Evolutionary conservation across 2,113 vertebrate species (phyloP).

Genomic region (Sceloporus undulatus): DNA sequence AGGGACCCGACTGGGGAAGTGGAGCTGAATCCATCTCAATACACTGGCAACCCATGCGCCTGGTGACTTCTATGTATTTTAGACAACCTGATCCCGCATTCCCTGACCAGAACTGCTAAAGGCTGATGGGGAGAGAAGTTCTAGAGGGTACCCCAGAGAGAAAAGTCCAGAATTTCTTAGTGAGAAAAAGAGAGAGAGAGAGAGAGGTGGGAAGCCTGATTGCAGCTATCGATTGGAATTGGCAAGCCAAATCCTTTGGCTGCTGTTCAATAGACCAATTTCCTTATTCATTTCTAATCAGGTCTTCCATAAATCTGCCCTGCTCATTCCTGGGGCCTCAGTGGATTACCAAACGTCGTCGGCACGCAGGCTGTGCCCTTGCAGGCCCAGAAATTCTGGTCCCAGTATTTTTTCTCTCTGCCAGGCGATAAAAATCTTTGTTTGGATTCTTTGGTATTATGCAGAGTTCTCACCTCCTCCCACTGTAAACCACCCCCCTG

Average conservation of each 20-base stretch:
- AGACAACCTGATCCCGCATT: too few species aligned
- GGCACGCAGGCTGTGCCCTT: neutral
- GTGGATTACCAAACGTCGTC: neutral
- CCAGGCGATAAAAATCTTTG: neutral
- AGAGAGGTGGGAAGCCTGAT: neutral
- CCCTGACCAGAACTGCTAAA: too few species aligned
- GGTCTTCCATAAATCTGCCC: neutral
- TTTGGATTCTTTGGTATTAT: conserved; percentile 1
- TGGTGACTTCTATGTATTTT: too few species aligned
- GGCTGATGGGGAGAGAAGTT: too few species aligned
- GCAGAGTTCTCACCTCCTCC: neutral
- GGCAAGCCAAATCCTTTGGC: neutral
- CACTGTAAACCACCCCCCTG: neutral
- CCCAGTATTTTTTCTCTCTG: neutral
- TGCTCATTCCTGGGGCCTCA: neutral
- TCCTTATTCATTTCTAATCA: neutral
- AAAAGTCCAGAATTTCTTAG: too few species aligned
- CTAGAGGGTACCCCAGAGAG: neutral
- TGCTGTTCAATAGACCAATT: neutral
- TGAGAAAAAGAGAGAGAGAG: neutral
- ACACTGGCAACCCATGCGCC: too few species aligned
- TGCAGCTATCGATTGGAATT: neutral
- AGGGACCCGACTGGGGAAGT: too few species aligned
- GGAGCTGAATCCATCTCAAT: too few species aligned
- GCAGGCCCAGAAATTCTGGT: neutral